Conservation (phyloP, 1,140 invertebrate genomes). For the Drosophila dunni region DNA sequence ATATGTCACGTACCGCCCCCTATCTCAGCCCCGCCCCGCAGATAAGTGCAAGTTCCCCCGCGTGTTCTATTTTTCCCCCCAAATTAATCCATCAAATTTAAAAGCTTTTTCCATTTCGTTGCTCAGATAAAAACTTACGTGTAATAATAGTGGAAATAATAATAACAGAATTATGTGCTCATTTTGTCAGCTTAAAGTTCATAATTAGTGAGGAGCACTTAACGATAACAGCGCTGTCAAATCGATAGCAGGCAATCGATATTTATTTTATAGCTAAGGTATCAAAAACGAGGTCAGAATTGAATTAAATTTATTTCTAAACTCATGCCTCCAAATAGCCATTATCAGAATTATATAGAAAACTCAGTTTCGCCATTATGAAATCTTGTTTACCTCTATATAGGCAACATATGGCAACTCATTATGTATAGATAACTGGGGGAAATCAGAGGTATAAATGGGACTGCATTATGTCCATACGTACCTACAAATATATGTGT, state of each 20-base stretch:
- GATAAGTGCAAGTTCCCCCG: conserved; percentile 55
- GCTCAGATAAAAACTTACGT: conserved; percentile 29
- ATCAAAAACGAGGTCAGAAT: no score
- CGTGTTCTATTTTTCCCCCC: conserved; percentile 41
- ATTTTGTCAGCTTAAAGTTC: neutral
- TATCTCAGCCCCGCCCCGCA: neutral
- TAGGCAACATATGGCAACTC: conserved; percentile 37
- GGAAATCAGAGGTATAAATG: neutral
- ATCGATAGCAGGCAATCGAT: neutral
- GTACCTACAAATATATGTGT: neutral
- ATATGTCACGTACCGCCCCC: conserved; percentile 48
- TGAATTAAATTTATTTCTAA: neutral
- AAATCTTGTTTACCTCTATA: conserved; percentile 16
- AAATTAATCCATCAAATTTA: conserved; percentile 72
- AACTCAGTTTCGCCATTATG: neutral
- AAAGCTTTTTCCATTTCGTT: conserved; percentile 60
- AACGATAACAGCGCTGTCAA: no score
- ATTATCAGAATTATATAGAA: neutral
- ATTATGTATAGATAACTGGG: conserved; percentile 20
- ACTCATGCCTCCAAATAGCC: neutral
- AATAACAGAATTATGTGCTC: neutral
- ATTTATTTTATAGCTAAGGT: neutral
- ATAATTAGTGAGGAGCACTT: no score
- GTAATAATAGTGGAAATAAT: conserved; percentile 2
- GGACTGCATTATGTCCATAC: neutral